Percentiles rank a stretch among this genome's conserved stretches.
Evolutionary conservation across 2,888 invertebrate genomes (phyloP).

Genomic region (Orchesella flavescens): DNA sequence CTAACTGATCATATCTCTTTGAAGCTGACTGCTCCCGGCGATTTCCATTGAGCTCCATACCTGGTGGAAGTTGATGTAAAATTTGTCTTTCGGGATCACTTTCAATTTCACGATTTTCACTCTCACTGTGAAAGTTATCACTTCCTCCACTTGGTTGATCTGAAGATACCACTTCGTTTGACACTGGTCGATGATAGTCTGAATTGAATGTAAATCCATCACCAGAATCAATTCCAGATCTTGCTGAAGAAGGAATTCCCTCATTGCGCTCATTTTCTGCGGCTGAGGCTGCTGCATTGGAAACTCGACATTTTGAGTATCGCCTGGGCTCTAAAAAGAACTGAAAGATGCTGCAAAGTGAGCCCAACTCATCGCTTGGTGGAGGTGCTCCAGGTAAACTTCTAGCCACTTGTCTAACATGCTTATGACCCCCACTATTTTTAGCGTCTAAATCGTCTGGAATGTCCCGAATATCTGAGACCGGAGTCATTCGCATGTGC

Average conservation of each 20-base stretch:
- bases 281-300: constrained; percentile 27
- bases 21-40: constrained; percentile 29
- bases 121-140: constrained; percentile 48
- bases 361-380: constrained; percentile 50
- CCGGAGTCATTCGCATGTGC: constrained; percentile 45
- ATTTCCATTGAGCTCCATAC: constrained; percentile 6
- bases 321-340: constrained; percentile 65
- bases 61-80: constrained; percentile 14
- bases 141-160: constrained; percentile 4
- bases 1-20: constrained; percentile 60
- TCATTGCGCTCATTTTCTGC: constrained; percentile 32
- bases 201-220: constrained; percentile 27
- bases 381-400: constrained; percentile 32
- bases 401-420: constrained; percentile 50
- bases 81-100: constrained; percentile 20
- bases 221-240: constrained; percentile 1
- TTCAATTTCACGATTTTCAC: constrained; percentile 50
- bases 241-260: not conserved
- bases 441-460: constrained; percentile 13
- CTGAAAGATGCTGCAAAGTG: constrained; percentile 67
- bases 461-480: constrained; percentile 36
- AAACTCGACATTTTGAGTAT: constrained; percentile 63
- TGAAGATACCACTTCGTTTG: constrained; percentile 46
- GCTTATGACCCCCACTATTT: constrained; percentile 63
- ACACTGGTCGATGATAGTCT: constrained; percentile 41